phyloP scores from a whole-genome alignment of 2,113 vertebrate species.

The Phrynocephalus versicolor region DNA sequence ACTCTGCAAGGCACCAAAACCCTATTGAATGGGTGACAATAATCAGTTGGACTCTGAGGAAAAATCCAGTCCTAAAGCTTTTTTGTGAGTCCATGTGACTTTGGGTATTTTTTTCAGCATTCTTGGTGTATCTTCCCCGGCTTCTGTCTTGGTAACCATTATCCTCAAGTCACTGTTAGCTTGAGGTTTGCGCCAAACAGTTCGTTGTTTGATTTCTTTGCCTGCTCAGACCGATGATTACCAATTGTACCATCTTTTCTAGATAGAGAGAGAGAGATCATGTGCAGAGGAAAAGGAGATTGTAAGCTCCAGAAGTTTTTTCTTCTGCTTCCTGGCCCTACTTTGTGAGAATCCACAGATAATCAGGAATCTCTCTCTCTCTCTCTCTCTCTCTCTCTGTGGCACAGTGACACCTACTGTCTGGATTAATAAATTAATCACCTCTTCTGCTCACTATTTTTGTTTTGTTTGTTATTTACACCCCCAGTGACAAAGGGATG shows the following conservation, averaged over 20 bases:
- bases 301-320: neutral
- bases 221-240: neutral
- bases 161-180: neutral
- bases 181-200: neutral
- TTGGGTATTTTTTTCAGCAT: neutral
- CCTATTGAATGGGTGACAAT: neutral
- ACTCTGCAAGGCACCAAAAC: neutral
- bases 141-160: neutral
- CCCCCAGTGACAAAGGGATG: slow-evolving; percentile 84
- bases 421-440: neutral
- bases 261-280: neutral
- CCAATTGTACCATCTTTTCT: neutral
- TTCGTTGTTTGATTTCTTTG: neutral
- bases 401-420: neutral
- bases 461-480: neutral
- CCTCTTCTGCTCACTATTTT: neutral
- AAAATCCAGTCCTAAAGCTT: neutral
- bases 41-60: neutral
- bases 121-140: neutral
- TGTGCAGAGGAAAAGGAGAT: no score
- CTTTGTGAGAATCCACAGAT: neutral
- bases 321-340: neutral
- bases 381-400: no score
- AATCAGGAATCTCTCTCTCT: neutral
- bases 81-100: neutral